Base-by-base conservation (phyloP, 64 coral and sea anemone species). In the Montipora efflorescens region DNA sequence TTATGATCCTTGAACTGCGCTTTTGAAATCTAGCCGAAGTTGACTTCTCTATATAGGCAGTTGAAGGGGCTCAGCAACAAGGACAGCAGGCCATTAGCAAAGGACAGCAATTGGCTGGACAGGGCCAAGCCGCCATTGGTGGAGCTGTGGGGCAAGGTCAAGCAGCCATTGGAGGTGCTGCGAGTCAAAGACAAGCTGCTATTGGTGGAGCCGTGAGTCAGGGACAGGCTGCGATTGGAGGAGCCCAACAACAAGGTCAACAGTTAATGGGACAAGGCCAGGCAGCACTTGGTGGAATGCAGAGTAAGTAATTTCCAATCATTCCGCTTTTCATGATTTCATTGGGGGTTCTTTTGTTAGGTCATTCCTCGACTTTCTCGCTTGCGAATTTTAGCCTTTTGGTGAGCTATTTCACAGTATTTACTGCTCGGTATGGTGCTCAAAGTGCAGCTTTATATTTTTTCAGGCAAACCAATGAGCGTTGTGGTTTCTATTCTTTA, bases 221-320 rank as follows among this genome's bases (percentile, higher is more conserved):
- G 61, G 87, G 87, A 20, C 84, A 90, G 75, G 93, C 87, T 4
- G 47, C 61, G 23, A 28, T 85, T 21, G 71, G 88, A 7, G 87
- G 93, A 46, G 62, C 53, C 4, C 93, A 95, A 67, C 80, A 89
- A 1, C 93, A 95, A 69, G 93, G 93, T 53, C 84, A 81, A 19
- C 79, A 73, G n/a, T 50, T 95, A 75, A 8, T 95, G 16, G 88
- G 88, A 12, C 87, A 95, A 88, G 94, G 95, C 2, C 90, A 92
- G 89, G 95, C 90, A 5, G 75, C 88, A 80, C 70, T 96, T 79
- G 75, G 95, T 18, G 90, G 95, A 64, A 47, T 93, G 14, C 90
- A 93, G 61, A 84, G 81, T 84, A 68, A 84, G 81, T 44, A 1
- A 18, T 47, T 36, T n/a, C 15, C 43, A 8, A 0, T 3, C 9